Base-by-base conservation (phyloP, 2,888 invertebrate genomes). In the Scelioninae gen. 1 region DNA sequence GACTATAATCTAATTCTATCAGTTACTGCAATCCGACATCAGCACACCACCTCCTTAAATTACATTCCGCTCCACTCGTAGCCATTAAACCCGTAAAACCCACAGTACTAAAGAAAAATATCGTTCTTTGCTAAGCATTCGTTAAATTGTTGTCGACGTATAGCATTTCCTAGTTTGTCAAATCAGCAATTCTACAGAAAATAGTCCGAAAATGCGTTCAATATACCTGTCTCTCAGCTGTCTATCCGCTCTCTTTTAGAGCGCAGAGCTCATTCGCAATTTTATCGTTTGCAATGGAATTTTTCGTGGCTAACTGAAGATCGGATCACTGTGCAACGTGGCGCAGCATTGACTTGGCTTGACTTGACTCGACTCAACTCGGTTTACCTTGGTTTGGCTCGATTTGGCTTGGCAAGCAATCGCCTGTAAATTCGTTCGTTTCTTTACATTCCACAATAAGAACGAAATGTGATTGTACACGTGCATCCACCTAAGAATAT, bases 291-390 rank as follows among this genome's bases (percentile, higher is more conserved):
- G 16, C 74, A 15, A 65, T 47, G 76, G 68, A 77, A 77, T 66
- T 60, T 77, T 68, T 77, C 53, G 62, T 68, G 60, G 62, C 34
- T n/a, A n/a, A n/a, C n/a, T n/a, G n/a, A n/a, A n/a, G n/a, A n/a
- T n/a, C n/a, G n/a, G n/a, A n/a, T n/a, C n/a, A n/a, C n/a, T n/a
- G n/a, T n/a, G n/a, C 31, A 66, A 76, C 60, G 10, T 40, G 43
- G 15, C 66, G 11, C 6, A 34, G 6, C 34, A 34, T 3, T 15
- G 45, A 13, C 45, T n/a, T 45, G 13, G 45, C 45, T 45, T 45
- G 55, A n/a, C n/a, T n/a, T n/a, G n/a, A n/a, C n/a, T n/a, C n/a
- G n/a, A n/a, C n/a, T n/a, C n/a, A n/a, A 53, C 31, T 55, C 55
- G 43, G 16, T 38, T 58, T 23, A 13, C 40, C 45, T 45, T 45